Percentiles rank a stretch among this genome's conserved stretches.
Evolutionary conservation across 2,888 invertebrate genomes (phyloP).

Genomic region (Philopedon plagiatum): DNA sequence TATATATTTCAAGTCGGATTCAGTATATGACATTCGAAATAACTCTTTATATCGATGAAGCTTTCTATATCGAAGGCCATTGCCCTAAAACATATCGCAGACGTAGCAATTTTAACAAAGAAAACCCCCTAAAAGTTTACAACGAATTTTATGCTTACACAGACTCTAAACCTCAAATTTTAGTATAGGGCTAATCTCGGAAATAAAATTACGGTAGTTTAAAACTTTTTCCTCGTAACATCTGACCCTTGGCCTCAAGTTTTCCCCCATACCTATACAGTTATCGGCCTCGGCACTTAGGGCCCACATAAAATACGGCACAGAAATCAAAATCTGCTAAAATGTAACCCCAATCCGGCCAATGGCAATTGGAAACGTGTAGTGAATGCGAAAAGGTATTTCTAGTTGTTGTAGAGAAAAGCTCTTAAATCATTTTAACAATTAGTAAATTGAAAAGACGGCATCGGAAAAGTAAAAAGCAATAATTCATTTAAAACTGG

Average conservation of each 20-base stretch:
- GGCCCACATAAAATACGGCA: conserved; percentile 45
- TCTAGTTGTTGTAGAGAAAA: conserved; percentile 50
- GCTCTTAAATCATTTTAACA: conserved; percentile 62
- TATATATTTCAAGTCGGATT: conserved; percentile 12
- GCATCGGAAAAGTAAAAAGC: conserved; percentile 54
- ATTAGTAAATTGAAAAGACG: conserved; percentile 61
- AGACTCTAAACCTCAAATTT: conserved; percentile 34
- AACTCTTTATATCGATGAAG: conserved; percentile 11
- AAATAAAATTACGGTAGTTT: conserved; percentile 36
- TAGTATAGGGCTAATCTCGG: conserved; percentile 30
- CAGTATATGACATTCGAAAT: conserved; percentile 1
- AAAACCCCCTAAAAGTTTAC: conserved; percentile 18
- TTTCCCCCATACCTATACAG: conserved; percentile 20
- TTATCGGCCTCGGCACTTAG: conserved; percentile 28
- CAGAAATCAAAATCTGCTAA: conserved; percentile 59
- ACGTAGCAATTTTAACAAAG: conserved; percentile 23
- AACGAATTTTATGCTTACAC: conserved; percentile 22
- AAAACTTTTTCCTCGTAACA: conserved; percentile 38
- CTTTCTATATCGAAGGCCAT: conserved; percentile 1
- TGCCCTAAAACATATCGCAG: conserved; percentile 22
- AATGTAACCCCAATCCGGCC: conserved; percentile 57
- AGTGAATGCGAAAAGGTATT: conserved; percentile 56
- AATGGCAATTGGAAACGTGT: conserved; percentile 63
- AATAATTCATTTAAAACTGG: conserved; percentile 40
- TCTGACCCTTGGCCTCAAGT: conserved; percentile 33